Conservation (phyloP, 2,113 vertebrate species). For the Alethe castanea region DNA sequence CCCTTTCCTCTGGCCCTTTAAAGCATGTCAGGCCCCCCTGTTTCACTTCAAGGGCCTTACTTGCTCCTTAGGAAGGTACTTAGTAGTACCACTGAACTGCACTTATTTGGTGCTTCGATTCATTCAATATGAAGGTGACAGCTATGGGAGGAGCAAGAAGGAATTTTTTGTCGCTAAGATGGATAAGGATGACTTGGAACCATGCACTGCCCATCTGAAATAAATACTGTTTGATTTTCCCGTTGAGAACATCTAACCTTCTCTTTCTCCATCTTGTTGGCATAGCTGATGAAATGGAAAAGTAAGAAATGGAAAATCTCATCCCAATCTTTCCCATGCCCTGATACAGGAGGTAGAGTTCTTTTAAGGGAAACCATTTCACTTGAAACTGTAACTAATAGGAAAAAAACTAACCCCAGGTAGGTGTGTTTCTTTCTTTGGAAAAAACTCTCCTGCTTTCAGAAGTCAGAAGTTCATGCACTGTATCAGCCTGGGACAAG, state of each 20-base stretch:
- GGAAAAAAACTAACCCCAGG: accelerated
- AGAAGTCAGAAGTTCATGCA: background rate
- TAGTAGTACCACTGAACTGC: background rate
- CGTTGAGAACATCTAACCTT: background rate
- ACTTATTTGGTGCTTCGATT: background rate
- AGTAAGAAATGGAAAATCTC: background rate
- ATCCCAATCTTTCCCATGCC: background rate
- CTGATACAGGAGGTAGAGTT: background rate
- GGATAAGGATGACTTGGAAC: background rate
- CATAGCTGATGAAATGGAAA: background rate
- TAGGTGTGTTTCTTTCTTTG: background rate
- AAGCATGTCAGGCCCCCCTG: background rate
- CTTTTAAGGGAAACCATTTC: background rate
- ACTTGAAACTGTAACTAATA: background rate
- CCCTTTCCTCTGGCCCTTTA: background rate
- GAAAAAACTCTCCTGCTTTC: background rate
- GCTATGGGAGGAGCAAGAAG: background rate
- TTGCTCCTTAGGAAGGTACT: background rate
- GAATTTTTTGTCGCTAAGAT: background rate
- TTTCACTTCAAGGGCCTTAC: background rate
- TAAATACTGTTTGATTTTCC: background rate
- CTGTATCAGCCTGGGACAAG: accelerated
- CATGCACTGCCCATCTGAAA: accelerated
- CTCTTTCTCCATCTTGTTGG: background rate
- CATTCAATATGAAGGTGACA: background rate